A percentile compares a stretch with the other conserved stretches of the same genome.
Conservation (phyloP, 2,888 invertebrate species). For the Thecophora atra region DNA sequence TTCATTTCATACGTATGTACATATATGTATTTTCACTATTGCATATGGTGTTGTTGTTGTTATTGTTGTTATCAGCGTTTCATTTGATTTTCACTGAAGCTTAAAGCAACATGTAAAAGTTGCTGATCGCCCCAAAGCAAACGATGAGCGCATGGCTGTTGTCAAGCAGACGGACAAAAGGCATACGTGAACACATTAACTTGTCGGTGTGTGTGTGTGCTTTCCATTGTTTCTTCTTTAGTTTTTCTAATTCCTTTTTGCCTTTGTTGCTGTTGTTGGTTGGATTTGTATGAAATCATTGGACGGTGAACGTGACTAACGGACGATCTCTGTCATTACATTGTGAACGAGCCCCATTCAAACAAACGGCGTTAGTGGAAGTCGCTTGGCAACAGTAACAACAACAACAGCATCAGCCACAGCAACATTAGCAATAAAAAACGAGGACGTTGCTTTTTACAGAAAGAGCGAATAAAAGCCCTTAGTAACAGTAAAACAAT, state of each 20-base stretch:
- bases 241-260: not conserved
- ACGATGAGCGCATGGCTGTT: not conserved
- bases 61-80: not conserved
- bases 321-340: slow-evolving; percentile 23
- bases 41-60: slow-evolving; percentile 3
- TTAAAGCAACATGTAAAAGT: not conserved
- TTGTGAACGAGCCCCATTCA: slow-evolving; percentile 14
- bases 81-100: not conserved
- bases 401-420: not conserved
- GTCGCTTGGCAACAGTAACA: not conserved
- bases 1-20: not conserved
- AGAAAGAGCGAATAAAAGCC: slow-evolving; percentile 2
- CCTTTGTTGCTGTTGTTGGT: slow-evolving; percentile 4
- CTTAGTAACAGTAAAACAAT: not conserved
- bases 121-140: no score
- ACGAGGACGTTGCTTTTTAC: not conserved
- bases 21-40: not conserved
- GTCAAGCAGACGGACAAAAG: not conserved
- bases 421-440: not conserved
- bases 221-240: not conserved
- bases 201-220: not conserved
- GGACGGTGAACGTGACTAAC: slow-evolving; percentile 31
- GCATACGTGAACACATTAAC: not conserved
- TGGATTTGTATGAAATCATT: not conserved
- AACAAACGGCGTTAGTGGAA: not conserved